phyloP scores from a whole-genome alignment of 2,797 vertebrate species.

The Xiphophorus birchmanni region DNA sequence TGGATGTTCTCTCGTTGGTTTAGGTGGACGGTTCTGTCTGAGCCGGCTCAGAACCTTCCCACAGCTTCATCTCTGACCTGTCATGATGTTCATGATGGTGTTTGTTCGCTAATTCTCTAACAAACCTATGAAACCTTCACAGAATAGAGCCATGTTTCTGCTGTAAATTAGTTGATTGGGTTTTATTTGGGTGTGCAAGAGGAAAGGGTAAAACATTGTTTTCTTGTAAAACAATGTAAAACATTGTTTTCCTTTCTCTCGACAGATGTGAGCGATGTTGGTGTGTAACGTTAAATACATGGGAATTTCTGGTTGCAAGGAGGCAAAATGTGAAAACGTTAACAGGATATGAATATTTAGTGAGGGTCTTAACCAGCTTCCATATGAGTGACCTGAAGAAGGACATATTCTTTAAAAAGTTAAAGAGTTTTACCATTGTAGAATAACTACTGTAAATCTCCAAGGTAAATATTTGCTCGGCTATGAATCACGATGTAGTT shows the following conservation, averaged over 20 bases:
- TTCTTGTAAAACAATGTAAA: neutral
- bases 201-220: neutral
- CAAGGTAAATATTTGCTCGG: slow-evolving; percentile 38
- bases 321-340: neutral
- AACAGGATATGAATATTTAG: neutral
- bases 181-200: neutral
- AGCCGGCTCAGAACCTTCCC: neutral
- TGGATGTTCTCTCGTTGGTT: neutral
- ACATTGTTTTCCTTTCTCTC: neutral
- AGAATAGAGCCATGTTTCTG: neutral
- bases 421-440: neutral
- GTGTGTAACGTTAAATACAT: neutral
- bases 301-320: neutral
- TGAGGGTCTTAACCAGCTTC: neutral
- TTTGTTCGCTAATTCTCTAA: neutral
- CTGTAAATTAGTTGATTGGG: neutral
- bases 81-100: neutral
- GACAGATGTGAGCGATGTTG: neutral
- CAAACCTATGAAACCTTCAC: neutral
- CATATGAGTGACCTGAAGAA: neutral
- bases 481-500: neutral
- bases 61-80: neutral
- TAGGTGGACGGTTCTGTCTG: neutral
- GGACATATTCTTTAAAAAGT: slow-evolving; percentile 12
- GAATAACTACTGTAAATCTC: slow-evolving; percentile 2